Conservation (phyloP, 2,113 vertebrate species). For the Trematocara unimaculatum region DNA sequence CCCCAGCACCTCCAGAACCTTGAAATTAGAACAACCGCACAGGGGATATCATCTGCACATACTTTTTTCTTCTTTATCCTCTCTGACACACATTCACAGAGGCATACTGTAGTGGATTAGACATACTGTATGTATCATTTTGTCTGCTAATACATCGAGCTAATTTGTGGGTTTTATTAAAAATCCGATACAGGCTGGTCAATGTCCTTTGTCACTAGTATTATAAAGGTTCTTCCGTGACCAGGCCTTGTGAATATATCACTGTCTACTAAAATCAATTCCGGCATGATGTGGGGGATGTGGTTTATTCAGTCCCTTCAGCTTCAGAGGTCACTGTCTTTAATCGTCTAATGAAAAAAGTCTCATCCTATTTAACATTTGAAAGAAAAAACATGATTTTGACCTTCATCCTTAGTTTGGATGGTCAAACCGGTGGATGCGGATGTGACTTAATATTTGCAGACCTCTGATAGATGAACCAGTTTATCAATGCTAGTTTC, state of each 20-base stretch:
- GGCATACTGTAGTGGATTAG: neutral
- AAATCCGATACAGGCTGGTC: neutral
- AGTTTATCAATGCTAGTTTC: neutral
- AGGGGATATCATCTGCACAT: neutral
- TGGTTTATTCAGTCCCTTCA: neutral
- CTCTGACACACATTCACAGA: neutral
- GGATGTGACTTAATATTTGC: neutral
- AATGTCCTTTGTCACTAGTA: neutral
- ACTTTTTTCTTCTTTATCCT: neutral
- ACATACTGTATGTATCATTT: neutral
- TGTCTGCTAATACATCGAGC: neutral
- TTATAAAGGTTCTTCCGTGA: neutral
- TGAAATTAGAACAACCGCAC: conserved; percentile 56
- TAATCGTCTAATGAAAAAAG: neutral
- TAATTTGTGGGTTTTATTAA: conserved; percentile 34
- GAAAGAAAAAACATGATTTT: neutral
- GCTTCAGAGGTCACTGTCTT: neutral
- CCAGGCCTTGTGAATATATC: neutral
- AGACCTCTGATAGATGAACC: neutral
- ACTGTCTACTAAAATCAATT: conserved; percentile 26
- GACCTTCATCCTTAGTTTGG: neutral
- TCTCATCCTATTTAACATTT: neutral
- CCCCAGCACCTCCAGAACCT: conserved; percentile 20
- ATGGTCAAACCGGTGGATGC: neutral
- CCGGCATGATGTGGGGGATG: neutral